A percentile compares a stretch with the other conserved stretches of the same genome.
Conservation (phyloP, 1,140 invertebrate species). For the Polyergus mexicanus region DNA sequence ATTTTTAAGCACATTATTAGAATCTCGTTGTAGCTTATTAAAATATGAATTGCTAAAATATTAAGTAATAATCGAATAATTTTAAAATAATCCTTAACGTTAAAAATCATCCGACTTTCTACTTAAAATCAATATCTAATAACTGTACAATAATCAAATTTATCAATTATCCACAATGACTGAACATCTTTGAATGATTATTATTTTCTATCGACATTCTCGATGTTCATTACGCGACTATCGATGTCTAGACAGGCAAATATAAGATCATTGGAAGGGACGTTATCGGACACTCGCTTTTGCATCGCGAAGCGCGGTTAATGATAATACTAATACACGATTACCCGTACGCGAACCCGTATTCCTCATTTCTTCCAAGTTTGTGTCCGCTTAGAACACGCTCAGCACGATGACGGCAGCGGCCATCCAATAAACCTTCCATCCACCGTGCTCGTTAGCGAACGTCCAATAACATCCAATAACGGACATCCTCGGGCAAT, state of each 20-base stretch:
- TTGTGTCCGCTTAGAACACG: conserved; percentile 41
- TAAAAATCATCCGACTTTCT: neutral
- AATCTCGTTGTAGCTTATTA: neutral
- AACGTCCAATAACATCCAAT: conserved; percentile 81
- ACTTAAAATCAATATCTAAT: neutral
- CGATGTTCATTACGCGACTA: neutral
- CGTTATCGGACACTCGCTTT: conserved; percentile 1
- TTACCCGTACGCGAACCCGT: neutral
- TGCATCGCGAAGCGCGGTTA: conserved; percentile 36
- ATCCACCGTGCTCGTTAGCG: conserved; percentile 78
- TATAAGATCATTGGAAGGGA: neutral
- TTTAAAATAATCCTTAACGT: neutral
- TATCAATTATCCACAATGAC: neutral
- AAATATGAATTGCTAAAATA: neutral
- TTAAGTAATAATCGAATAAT: neutral
- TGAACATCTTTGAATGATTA: neutral
- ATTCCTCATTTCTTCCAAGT: conserved; percentile 59
- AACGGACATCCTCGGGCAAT: conserved; percentile 75
- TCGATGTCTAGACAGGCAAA: conserved; percentile 15
- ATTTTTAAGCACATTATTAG: neutral
- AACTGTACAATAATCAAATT: conserved; percentile 22
- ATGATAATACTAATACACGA: conserved; percentile 43
- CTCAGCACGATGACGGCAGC: conserved; percentile 70
- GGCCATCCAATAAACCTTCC: conserved; percentile 79
- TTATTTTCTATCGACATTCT: conserved; percentile 1